Conservation (phyloP, 2,113 vertebrate species). For the Saccopteryx bilineata region DNA sequence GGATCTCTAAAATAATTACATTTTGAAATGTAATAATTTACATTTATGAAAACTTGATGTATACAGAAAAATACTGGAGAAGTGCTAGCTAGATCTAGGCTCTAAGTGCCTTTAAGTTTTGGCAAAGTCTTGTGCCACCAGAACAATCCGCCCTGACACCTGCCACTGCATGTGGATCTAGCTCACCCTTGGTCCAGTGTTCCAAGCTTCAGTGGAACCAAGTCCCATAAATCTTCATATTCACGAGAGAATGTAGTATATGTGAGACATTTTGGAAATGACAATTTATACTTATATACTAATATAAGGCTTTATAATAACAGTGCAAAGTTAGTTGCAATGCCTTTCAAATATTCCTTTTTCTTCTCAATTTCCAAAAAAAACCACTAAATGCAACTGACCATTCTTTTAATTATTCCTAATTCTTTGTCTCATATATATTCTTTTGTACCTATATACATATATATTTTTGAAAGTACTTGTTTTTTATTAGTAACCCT, state of each 20-base stretch:
- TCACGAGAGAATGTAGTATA: neutral
- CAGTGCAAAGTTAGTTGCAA: neutral
- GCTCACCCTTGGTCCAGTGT: neutral
- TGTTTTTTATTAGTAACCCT: too few relatives aligned
- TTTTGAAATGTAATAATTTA: neutral
- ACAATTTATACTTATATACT: neutral
- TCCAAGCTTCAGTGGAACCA: neutral
- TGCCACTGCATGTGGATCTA: neutral
- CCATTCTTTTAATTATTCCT: slow-evolving; percentile 15
- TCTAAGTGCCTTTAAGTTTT: neutral
- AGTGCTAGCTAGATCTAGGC: neutral
- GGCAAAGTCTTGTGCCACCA: neutral
- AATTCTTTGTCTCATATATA: neutral
- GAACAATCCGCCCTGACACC: too few relatives aligned
- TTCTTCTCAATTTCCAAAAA: neutral
- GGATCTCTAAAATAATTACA: neutral
- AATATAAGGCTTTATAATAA: neutral
- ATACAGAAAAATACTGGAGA: neutral
- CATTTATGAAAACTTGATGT: neutral
- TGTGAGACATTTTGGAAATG: neutral
- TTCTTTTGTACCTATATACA: neutral
- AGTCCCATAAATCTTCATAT: neutral
- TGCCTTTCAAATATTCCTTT: neutral
- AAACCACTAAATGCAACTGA: neutral
- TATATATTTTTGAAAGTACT: neutral